These are phyloP conservation scores for Pseudolaguvia tuberculata DNA, from an alignment of 2,113 vertebrate genomes.

Conservation along the genomic window DNA sequence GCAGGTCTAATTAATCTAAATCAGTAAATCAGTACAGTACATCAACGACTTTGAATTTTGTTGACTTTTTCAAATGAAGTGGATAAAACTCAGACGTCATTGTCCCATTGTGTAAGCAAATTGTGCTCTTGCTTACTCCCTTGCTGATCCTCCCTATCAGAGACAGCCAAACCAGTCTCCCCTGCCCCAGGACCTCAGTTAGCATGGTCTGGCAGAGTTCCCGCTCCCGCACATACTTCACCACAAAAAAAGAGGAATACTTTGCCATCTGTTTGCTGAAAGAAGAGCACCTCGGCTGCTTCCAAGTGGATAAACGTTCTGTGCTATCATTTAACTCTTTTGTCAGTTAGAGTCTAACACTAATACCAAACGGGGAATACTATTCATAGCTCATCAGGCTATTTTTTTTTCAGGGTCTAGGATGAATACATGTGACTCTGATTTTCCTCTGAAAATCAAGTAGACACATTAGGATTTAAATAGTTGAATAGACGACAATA, in stretches of 20 bases:
- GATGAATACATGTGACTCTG: background rate
- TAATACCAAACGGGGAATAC: conserved; percentile 24
- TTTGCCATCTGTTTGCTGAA: conserved; percentile 42
- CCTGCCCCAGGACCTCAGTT: conserved; percentile 28
- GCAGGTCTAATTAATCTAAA: conserved; percentile 9
- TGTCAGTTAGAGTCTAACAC: conserved; percentile 7
- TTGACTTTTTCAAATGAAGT: background rate
- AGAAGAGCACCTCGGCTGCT: conserved; percentile 41
- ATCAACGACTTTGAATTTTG: conserved; percentile 10
- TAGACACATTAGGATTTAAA: conserved; percentile 15
- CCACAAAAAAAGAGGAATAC: conserved; percentile 31
- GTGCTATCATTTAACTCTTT: conserved; percentile 48
- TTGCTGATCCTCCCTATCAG: conserved; percentile 33
- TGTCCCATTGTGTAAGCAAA: background rate
- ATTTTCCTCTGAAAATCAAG: background rate
- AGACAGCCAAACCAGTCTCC: conserved; percentile 31
- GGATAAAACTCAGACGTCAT: conserved; percentile 16
- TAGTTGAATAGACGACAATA: background rate
- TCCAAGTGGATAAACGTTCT: conserved; percentile 48
- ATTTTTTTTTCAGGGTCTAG: conserved; percentile 15
- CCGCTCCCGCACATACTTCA: conserved; percentile 36
- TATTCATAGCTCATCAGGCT: background rate
- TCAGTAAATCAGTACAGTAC: no score
- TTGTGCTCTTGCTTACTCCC: conserved; percentile 40
- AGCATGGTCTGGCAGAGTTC: conserved; percentile 33